phyloP scores from a whole-genome alignment of 2,888 invertebrate species.

The Chrysodeixis includens region DNA sequence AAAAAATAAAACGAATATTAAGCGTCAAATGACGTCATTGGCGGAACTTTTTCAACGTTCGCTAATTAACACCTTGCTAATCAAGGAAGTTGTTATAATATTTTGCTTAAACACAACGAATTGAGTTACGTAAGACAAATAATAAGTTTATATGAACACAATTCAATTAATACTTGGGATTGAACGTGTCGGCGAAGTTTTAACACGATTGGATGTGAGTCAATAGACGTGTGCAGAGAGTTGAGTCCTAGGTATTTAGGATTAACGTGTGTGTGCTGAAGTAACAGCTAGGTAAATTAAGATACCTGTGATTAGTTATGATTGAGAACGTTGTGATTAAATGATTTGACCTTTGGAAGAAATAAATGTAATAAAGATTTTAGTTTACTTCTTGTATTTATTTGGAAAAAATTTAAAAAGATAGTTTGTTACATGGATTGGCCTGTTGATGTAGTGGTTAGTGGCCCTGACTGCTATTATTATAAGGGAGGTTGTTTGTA shows the following conservation, averaged over 20 bases:
- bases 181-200: slow-evolving; percentile 24
- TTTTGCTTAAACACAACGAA: not conserved
- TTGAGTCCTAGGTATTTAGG: not conserved
- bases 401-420: too few relatives aligned
- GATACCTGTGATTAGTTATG: too few relatives aligned
- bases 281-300: too few relatives aligned
- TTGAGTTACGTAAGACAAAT: not conserved
- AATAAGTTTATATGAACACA: slow-evolving; percentile 15
- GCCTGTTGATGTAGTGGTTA: too few relatives aligned
- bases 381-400: too few relatives aligned
- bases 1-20: not conserved
- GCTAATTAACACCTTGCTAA: slow-evolving; percentile 2
- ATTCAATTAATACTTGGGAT: slow-evolving; percentile 27
- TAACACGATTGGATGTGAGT: slow-evolving; percentile 29
- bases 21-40: not conserved
- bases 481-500: too few relatives aligned
- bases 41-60: not conserved
- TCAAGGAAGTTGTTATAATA: slow-evolving; percentile 4
- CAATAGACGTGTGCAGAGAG: slow-evolving; percentile 3
- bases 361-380: too few relatives aligned
- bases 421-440: too few relatives aligned
- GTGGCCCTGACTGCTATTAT: too few relatives aligned
- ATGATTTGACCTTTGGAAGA: too few relatives aligned
- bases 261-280: not conserved
- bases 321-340: too few relatives aligned